phyloP scores from a whole-genome alignment of 2,888 invertebrate genomes.

The Dryobotodes eremita region DNA sequence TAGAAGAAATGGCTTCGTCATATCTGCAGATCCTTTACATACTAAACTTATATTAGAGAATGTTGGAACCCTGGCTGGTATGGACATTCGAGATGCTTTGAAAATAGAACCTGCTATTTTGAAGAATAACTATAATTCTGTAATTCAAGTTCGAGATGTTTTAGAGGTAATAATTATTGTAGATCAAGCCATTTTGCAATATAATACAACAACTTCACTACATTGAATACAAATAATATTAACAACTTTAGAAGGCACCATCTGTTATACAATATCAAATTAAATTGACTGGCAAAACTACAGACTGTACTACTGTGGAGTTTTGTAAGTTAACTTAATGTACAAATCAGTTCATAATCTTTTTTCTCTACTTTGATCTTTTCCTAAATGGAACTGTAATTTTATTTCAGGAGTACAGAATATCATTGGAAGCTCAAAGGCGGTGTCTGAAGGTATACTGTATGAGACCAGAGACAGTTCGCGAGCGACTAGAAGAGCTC shows the following conservation, averaged over 20 bases:
- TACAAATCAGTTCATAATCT: not conserved
- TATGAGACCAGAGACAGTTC: slow-evolving; percentile 90
- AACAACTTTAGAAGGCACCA: not conserved
- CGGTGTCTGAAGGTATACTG: slow-evolving; percentile 91
- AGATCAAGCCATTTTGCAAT: not conserved
- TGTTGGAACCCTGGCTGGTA: slow-evolving; percentile 89
- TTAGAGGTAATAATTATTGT: slow-evolving; percentile 82
- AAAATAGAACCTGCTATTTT: slow-evolving; percentile 91
- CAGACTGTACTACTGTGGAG: no score
- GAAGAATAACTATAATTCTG: slow-evolving; percentile 90
- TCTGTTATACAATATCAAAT: not conserved
- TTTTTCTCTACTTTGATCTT: not conserved
- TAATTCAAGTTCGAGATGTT: slow-evolving; percentile 89
- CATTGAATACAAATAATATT: not conserved
- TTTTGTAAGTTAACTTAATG: no score
- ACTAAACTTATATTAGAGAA: slow-evolving; percentile 89
- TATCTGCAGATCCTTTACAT: slow-evolving; percentile 91
- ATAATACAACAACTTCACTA: not conserved
- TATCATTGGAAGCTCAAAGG: slow-evolving; percentile 89
- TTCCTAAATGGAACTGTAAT: not conserved
- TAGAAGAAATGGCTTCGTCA: slow-evolving; percentile 91
- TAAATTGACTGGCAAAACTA: no score
- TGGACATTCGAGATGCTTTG: slow-evolving; percentile 90
- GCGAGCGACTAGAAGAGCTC: slow-evolving; percentile 90
- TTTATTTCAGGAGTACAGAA: slow-evolving; percentile 87